These are phyloP conservation scores for Catalaphyllia jardinei DNA, from an alignment of 64 coral and sea anemone species.

Conservation along the genomic window DNA sequence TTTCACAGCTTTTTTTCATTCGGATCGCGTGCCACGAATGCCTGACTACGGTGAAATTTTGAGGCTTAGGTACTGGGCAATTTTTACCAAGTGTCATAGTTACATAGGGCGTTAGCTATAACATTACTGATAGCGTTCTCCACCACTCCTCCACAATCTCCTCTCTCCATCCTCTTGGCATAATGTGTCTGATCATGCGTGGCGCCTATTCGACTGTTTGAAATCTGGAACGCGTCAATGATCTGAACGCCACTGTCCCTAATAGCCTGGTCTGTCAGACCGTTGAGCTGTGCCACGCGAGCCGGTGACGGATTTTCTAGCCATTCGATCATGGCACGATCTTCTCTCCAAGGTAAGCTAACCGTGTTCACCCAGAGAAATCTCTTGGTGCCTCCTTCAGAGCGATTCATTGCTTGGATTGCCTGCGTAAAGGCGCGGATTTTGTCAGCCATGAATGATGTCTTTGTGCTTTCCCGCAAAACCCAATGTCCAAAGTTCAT, in stretches of 20 bases:
- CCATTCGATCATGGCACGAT: constrained; percentile 82
- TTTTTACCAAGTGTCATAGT: constrained; percentile 63
- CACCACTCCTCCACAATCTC: constrained; percentile 90
- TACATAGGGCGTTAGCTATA: constrained; percentile 92
- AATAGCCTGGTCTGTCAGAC: constrained; percentile 63
- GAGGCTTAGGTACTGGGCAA: no score
- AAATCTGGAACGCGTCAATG: constrained; percentile 96
- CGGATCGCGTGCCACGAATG: no score
- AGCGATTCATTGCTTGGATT: constrained; percentile 71
- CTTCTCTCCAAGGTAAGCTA: constrained; percentile 92
- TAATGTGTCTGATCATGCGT: constrained; percentile 95
- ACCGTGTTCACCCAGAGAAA: constrained; percentile 96
- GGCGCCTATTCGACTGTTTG: constrained; percentile 89
- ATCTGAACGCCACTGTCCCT: constrained; percentile 71
- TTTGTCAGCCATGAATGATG: constrained; percentile 70
- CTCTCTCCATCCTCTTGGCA: constrained; percentile 80
- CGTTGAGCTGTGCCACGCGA: constrained; percentile 77
- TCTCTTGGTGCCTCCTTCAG: constrained; percentile 33
- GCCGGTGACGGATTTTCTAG: constrained; percentile 88
- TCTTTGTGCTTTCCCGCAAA: constrained; percentile 84
- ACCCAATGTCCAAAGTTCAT: constrained; percentile 99
- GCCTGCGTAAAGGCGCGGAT: constrained; percentile 70
- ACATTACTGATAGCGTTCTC: constrained; percentile 95
- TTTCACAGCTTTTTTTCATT: no score
- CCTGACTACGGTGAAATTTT: no score